These are phyloP conservation scores for Toxonevra muliebris DNA, from an alignment of 2,888 invertebrate species.

Conservation along the genomic window DNA sequence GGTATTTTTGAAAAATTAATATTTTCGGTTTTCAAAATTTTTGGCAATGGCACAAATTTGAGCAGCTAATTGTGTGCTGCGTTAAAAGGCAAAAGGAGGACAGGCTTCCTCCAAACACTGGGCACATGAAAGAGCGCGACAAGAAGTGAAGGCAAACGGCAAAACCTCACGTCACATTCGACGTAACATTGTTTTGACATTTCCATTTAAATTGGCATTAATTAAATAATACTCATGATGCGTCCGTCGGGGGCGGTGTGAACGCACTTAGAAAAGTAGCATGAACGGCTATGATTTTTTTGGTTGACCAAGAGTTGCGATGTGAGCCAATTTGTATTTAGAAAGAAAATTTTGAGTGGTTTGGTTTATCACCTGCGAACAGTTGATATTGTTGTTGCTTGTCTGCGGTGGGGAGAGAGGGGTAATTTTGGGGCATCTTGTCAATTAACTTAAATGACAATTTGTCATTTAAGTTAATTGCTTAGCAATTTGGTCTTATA, in stretches of 20 bases:
- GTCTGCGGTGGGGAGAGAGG: background rate
- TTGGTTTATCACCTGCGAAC: background rate
- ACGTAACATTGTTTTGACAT: conserved; percentile 40
- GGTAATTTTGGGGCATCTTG: background rate
- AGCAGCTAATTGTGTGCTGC: background rate
- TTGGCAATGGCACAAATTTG: background rate
- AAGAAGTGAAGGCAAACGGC: background rate
- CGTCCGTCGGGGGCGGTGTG: background rate
- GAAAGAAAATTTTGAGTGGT: background rate
- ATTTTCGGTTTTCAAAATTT: background rate
- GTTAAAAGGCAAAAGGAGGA: background rate
- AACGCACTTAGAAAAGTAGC: background rate
- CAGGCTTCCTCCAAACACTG: background rate
- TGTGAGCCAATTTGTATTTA: background rate
- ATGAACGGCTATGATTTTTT: background rate
- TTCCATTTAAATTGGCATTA: conserved; percentile 48
- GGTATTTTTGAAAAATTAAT: no score
- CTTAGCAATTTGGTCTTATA: background rate
- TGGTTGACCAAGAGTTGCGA: background rate
- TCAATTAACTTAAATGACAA: background rate
- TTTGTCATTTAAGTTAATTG: background rate
- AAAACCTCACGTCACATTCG: no score
- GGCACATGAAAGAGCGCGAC: background rate
- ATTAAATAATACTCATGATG: conserved; percentile 31
- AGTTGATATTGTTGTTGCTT: background rate